Evolutionary conservation across 1,140 invertebrate genomes (phyloP).

Genomic region (Diploscapter pachys): DNA sequence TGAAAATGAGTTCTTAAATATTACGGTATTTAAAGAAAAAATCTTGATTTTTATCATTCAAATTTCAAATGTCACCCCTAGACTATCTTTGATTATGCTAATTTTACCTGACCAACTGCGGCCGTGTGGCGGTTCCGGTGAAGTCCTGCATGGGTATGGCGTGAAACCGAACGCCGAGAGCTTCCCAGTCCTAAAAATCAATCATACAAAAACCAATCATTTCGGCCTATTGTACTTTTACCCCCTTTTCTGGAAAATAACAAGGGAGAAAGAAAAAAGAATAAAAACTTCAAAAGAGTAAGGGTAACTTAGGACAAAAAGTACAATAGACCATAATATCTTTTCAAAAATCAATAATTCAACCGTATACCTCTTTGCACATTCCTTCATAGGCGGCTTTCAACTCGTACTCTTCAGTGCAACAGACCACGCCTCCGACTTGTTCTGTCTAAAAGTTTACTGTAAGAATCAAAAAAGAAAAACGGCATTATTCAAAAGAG

Average conservation of each 20-base stretch:
- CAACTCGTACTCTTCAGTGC: constrained; percentile 95
- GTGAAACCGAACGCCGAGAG: constrained; percentile 77
- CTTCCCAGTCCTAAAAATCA: constrained; percentile 74
- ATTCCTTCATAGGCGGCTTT: constrained; percentile 59
- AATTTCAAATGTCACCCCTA: too few species aligned
- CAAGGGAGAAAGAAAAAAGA: too few species aligned
- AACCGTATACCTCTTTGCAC: constrained; percentile 18
- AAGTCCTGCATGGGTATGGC: constrained; percentile 74
- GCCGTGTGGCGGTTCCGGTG: constrained; percentile 83
- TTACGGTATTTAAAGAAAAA: too few species aligned
- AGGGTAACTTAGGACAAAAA: too few species aligned
- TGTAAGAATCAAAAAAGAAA: constrained; percentile 61
- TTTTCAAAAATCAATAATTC: too few species aligned
- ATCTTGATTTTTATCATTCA: too few species aligned
- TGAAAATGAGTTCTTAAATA: constrained; percentile 68
- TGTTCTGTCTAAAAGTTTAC: constrained; percentile 76
- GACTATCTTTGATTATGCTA: too few species aligned
- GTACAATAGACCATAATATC: too few species aligned
- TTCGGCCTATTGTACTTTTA: too few species aligned
- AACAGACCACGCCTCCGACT: constrained; percentile 84
- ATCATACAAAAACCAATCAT: neutral
- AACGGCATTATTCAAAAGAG: too few species aligned
- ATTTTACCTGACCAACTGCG: constrained; percentile 46
- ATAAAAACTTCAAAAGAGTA: too few species aligned
- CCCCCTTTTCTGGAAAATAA: too few species aligned